Conservation (phyloP, 2,888 invertebrate species). For the Lepas anatifera region DNA sequence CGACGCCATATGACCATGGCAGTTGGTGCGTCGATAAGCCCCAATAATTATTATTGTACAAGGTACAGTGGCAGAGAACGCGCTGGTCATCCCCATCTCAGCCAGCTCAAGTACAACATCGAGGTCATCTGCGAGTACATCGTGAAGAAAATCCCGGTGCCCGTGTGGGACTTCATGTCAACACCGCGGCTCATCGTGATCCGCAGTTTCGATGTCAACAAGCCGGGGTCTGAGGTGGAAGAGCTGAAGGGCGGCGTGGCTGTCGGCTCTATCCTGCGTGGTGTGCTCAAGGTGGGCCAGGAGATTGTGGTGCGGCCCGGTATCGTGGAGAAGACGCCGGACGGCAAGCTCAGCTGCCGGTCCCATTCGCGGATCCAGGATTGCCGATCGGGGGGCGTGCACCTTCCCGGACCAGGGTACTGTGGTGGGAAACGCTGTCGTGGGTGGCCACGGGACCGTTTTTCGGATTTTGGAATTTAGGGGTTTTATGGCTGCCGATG, state of each 20-base stretch:
- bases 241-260: constrained; percentile 98
- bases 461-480: too few species aligned
- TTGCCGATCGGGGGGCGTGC: too few species aligned
- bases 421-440: too few species aligned
- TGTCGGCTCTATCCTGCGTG: constrained; percentile 92
- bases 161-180: constrained; percentile 85
- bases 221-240: constrained; percentile 97
- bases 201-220: constrained; percentile 99
- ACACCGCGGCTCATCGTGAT: constrained; percentile 91
- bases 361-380: too few species aligned
- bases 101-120: constrained; percentile 98
- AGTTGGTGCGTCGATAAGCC: too few species aligned
- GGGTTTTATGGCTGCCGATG: too few species aligned
- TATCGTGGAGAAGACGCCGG: constrained; percentile 58
- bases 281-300: constrained; percentile 60
- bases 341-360: constrained; percentile 81
- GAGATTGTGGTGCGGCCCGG: constrained; percentile 32
- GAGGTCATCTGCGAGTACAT: constrained; percentile 98
- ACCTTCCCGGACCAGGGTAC: too few species aligned
- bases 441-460: too few species aligned
- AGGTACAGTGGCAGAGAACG: constrained; percentile 94
- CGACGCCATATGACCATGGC: too few species aligned
- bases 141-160: constrained; percentile 95
- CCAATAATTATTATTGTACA: too few species aligned
- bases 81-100: constrained; percentile 96